These are phyloP conservation scores for Chionomys nivalis DNA, from an alignment of 2,113 vertebrate species.

Conservation along the genomic window DNA sequence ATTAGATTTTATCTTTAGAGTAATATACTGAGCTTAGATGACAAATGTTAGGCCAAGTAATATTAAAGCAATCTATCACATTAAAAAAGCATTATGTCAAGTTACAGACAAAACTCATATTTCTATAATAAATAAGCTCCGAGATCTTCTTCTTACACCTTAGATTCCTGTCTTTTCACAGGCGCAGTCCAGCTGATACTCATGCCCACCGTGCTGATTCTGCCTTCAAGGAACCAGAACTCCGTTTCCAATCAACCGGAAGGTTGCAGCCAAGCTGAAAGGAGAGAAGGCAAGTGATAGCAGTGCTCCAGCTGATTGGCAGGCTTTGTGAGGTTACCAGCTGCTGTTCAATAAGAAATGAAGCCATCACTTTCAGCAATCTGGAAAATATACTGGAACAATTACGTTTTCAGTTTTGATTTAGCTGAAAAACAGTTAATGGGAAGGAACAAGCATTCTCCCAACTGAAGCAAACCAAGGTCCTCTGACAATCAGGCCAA, in stretches of 20 bases:
- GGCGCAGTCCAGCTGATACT: not conserved
- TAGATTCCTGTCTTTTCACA: not conserved
- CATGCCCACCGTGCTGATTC: not conserved
- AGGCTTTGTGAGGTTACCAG: slow-evolving; percentile 55
- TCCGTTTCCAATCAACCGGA: not conserved
- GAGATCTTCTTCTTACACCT: not conserved
- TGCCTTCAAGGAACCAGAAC: slow-evolving; percentile 3
- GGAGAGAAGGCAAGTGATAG: not conserved
- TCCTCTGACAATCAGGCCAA: slow-evolving; percentile 63
- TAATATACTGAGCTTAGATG: not conserved
- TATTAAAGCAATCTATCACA: slow-evolving; percentile 29
- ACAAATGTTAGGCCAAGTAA: not conserved
- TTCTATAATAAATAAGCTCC: not conserved
- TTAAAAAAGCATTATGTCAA: not conserved
- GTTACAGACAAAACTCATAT: not conserved
- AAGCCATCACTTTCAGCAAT: slow-evolving; percentile 71
- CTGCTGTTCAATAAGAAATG: slow-evolving; percentile 71
- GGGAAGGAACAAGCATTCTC: not conserved
- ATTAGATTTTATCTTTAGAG: not conserved
- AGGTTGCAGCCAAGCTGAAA: not conserved
- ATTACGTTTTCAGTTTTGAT: slow-evolving; percentile 69
- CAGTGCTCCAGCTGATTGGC: slow-evolving; percentile 14
- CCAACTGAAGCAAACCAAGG: slow-evolving; percentile 9
- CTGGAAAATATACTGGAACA: slow-evolving; percentile 73
- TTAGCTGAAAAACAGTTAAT: slow-evolving; percentile 60